A percentile compares a stretch with the other conserved stretches of the same genome.
Conservation (phyloP, 2,113 vertebrate species). For the Panthera uncia region DNA sequence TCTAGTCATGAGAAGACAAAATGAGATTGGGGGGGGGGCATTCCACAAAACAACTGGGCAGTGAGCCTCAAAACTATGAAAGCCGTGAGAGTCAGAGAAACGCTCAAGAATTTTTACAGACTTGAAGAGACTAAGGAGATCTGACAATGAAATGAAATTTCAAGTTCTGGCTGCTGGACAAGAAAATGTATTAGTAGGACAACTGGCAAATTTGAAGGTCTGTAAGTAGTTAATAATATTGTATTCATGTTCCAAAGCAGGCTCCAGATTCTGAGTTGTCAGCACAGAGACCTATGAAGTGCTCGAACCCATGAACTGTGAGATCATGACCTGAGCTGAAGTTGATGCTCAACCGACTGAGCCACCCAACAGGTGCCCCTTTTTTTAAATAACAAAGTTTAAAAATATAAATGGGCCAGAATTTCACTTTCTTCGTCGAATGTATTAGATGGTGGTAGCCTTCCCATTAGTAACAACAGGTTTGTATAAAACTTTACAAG, state of each 20-base stretch:
- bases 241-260: neutral
- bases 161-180: neutral
- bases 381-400: neutral
- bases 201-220: neutral
- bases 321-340: too few relatives aligned
- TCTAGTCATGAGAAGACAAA: neutral
- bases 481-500: neutral
- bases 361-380: too few relatives aligned
- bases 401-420: neutral
- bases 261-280: too few relatives aligned
- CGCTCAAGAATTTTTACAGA: neutral
- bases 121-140: neutral
- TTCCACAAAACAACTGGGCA: neutral
- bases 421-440: neutral
- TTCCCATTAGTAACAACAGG: neutral
- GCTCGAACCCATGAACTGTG: too few relatives aligned
- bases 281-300: too few relatives aligned
- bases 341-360: too few relatives aligned
- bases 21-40: neutral
- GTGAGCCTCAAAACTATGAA: neutral
- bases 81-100: neutral
- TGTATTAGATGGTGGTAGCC: rapidly evolving
- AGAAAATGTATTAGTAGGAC: neutral
- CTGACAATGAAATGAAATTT: neutral
- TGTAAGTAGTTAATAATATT: neutral